Conservation (phyloP, 2,113 vertebrate genomes). For the Odocoileus virginianus region DNA sequence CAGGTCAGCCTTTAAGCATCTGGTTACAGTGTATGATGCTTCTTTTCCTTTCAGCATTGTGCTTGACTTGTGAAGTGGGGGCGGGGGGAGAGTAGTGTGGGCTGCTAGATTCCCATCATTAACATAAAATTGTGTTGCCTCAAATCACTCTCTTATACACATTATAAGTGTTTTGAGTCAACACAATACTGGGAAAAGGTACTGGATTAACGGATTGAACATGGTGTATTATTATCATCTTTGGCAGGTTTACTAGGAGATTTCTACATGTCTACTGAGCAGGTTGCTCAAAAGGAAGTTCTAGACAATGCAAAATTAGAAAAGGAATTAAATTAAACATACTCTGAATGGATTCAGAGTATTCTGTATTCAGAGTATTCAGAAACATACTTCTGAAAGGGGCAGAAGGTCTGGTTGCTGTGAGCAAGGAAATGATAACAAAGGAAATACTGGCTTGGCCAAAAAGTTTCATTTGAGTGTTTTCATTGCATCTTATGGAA, state of each 20-base stretch:
- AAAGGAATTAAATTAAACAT: not conserved
- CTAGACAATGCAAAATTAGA: not conserved
- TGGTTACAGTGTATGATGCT: not conserved
- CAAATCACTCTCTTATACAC: not conserved
- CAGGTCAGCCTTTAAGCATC: not conserved
- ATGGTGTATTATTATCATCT: not conserved
- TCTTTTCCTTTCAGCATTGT: not conserved
- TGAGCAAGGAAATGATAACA: not conserved
- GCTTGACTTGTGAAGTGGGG: not conserved
- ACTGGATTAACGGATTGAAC: not conserved
- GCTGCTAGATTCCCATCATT: conserved; percentile 13
- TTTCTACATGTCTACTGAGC: conserved; percentile 6
- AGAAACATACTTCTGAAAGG: not conserved
- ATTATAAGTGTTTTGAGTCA: conserved; percentile 24
- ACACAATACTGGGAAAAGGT: not conserved
- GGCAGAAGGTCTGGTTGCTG: not conserved
- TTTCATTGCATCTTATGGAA: not conserved
- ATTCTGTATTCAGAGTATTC: too few relatives aligned
- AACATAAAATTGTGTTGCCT: conserved; percentile 16
- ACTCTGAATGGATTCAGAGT: not conserved
- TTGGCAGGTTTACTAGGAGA: not conserved
- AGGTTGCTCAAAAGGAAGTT: not conserved
- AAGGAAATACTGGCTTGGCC: not conserved
- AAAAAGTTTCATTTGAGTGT: not conserved
- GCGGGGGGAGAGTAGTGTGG: not conserved